Evolutionary conservation across 2,888 invertebrate genomes (phyloP).

Genomic region (Aporophyla lueneburgensis): DNA sequence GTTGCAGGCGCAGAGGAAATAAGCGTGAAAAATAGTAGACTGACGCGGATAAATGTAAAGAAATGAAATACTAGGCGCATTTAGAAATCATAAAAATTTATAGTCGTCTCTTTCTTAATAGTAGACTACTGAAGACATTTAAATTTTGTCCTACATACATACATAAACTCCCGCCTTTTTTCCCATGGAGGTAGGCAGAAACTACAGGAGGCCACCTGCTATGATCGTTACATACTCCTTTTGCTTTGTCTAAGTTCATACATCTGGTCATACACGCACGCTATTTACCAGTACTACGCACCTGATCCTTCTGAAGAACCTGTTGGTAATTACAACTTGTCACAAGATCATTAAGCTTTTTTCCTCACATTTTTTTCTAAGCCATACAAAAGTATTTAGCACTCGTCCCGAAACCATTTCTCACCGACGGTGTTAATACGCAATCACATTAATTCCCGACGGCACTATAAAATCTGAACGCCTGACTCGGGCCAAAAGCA

Average conservation of each 20-base stretch:
- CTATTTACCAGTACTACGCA: too few relatives aligned
- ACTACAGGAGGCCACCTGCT: too few relatives aligned
- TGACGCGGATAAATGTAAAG: too few relatives aligned
- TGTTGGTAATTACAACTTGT: too few relatives aligned
- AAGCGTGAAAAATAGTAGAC: not conserved
- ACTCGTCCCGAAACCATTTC: constrained; percentile 20
- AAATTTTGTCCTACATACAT: too few relatives aligned
- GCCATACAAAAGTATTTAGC: constrained; percentile 10
- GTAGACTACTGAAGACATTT: not conserved
- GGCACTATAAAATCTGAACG: constrained; percentile 58
- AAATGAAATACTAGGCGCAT: too few relatives aligned
- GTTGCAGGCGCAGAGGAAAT: not conserved
- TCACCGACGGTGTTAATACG: constrained; percentile 42
- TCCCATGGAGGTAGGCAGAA: too few relatives aligned
- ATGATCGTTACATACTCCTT: too few relatives aligned
- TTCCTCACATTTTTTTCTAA: not conserved
- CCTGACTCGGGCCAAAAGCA: constrained; percentile 44
- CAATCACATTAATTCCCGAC: constrained; percentile 48
- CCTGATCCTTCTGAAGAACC: too few relatives aligned
- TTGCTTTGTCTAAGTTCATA: too few relatives aligned
- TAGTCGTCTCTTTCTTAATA: not conserved
- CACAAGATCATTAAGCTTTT: not conserved
- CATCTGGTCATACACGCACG: too few relatives aligned
- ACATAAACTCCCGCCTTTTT: too few relatives aligned
- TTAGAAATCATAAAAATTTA: not conserved